Evolutionary conservation across 2,888 invertebrate genomes (phyloP).

Genomic region (Nymphalis c-album): DNA sequence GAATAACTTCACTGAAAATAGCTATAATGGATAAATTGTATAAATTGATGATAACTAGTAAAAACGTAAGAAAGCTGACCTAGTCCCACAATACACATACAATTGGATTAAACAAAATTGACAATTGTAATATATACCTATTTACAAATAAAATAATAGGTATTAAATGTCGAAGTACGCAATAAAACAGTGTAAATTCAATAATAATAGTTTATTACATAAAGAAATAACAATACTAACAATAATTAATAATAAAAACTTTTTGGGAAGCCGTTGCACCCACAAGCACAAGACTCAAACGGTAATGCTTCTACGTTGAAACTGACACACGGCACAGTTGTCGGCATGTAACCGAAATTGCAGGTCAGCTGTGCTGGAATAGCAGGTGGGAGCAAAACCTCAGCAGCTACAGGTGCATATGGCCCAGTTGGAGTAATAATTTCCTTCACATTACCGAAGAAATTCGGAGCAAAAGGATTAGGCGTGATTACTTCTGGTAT

Average conservation of each 20-base stretch:
- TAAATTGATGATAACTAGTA: no score
- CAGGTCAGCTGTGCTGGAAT: slow-evolving; percentile 55
- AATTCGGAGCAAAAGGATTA: slow-evolving; percentile 12
- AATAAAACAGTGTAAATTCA: not conserved
- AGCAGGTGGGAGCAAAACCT: slow-evolving; percentile 49
- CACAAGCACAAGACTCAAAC: slow-evolving; percentile 35
- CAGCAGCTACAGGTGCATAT: slow-evolving; percentile 42
- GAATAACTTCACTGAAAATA: no score
- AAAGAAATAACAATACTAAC: not conserved
- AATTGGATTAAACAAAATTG: no score
- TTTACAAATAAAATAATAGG: no score
- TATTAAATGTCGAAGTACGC: no score
- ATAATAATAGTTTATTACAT: slow-evolving; percentile 6
- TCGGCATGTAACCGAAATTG: slow-evolving; percentile 44
- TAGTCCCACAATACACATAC: no score
- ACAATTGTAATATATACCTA: no score
- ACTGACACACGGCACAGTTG: slow-evolving; percentile 47
- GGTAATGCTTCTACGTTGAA: slow-evolving; percentile 50
- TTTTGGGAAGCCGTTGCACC: slow-evolving; percentile 35
- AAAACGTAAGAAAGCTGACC: no score
- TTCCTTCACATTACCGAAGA: slow-evolving; percentile 16
- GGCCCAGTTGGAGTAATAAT: slow-evolving; percentile 22
- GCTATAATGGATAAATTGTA: no score
- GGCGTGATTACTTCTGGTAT: slow-evolving; percentile 26
- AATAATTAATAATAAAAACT: slow-evolving; percentile 41